phyloP scores from a whole-genome alignment of 2,113 vertebrate species.

The Sorex fumeus region DNA sequence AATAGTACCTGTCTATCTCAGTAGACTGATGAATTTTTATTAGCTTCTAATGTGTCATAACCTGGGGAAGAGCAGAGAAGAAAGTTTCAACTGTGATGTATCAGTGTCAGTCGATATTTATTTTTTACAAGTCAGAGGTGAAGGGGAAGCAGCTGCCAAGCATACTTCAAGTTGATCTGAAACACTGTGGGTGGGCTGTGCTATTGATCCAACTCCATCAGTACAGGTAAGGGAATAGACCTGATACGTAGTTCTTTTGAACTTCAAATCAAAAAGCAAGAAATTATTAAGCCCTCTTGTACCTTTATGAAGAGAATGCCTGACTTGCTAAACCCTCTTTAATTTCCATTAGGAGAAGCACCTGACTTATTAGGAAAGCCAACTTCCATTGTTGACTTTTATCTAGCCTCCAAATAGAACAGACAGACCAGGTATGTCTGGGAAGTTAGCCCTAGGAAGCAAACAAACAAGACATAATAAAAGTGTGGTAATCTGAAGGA shows the following conservation, averaged over 20 bases:
- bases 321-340: neutral
- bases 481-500: neutral
- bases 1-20: constrained; percentile 28
- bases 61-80: neutral
- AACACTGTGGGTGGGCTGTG: neutral
- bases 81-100: neutral
- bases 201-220: too few species aligned
- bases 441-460: neutral
- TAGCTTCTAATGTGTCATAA: neutral
- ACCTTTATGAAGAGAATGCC: neutral
- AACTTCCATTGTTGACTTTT: neutral
- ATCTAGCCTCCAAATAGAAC: neutral
- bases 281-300: neutral
- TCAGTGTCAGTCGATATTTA: neutral
- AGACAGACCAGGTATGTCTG: neutral
- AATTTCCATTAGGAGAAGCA: constrained; percentile 12
- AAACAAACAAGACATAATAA: neutral
- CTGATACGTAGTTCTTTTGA: neutral
- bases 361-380: neutral
- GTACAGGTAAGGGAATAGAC: neutral
- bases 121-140: neutral
- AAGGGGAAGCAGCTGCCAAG: neutral
- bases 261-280: neutral
- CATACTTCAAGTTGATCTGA: neutral
- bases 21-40: constrained; percentile 40